Percentiles rank a stretch among this genome's conserved stretches.
These are phyloP conservation scores for Tethea ocularis DNA, from an alignment of 2,888 invertebrate species.

Conservation along the genomic window DNA sequence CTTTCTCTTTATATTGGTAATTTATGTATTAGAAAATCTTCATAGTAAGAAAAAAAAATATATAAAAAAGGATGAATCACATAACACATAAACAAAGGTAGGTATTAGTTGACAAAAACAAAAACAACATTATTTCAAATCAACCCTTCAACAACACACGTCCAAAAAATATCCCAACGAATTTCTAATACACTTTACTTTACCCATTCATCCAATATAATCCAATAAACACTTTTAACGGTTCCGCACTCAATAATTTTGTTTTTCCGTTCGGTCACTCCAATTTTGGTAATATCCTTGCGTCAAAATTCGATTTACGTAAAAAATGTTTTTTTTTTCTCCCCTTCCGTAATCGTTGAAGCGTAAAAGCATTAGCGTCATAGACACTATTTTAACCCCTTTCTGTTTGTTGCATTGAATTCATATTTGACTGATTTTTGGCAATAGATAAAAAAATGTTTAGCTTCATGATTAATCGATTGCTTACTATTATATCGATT, in stretches of 20 bases:
- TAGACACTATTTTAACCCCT: slow-evolving; percentile 46
- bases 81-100: background rate
- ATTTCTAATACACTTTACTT: slow-evolving; percentile 44
- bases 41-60: background rate
- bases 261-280: slow-evolving; percentile 70
- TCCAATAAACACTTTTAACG: slow-evolving; percentile 68
- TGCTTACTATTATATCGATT: slow-evolving; percentile 56
- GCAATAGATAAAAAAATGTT: slow-evolving; percentile 38
- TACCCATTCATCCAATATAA: slow-evolving; percentile 58
- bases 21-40: too few relatives aligned
- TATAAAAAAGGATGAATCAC: background rate
- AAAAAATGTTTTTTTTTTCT: slow-evolving; percentile 62
- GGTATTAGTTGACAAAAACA: too few relatives aligned
- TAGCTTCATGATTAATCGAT: slow-evolving; percentile 61
- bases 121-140: too few relatives aligned
- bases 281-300: slow-evolving; percentile 71
- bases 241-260: slow-evolving; percentile 68
- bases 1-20: too few relatives aligned
- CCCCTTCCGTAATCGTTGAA: slow-evolving; percentile 56
- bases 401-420: slow-evolving; percentile 48
- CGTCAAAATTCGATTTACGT: slow-evolving; percentile 75
- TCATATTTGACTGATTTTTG: slow-evolving; percentile 49
- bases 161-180: slow-evolving; percentile 23
- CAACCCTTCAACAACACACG: slow-evolving; percentile 18
- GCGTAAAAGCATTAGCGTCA: slow-evolving; percentile 69